A percentile compares a stretch with the other conserved stretches of the same genome.
Evolutionary conservation across 2,888 invertebrate genomes (phyloP).

Genomic region (Stegana nigrithorax): DNA sequence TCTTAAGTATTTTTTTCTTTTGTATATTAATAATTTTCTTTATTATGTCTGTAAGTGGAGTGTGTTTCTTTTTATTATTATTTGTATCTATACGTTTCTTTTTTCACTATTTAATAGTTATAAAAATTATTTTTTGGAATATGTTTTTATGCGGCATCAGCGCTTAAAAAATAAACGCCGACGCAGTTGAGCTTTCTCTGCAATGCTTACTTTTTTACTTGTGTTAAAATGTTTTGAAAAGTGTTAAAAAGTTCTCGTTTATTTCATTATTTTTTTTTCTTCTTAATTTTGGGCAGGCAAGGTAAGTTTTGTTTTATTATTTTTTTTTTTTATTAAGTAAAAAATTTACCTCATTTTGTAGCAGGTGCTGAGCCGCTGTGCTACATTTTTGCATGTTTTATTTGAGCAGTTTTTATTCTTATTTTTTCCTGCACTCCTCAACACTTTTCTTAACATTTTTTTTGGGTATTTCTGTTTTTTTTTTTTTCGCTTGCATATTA

Average conservation of each 20-base stretch:
- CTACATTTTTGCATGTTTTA: too few species aligned
- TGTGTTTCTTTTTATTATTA: conserved; percentile 19
- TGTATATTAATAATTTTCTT: conserved; percentile 30
- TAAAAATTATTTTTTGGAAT: conserved; percentile 13
- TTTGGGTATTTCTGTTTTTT: conserved; percentile 19
- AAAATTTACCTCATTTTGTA: background rate
- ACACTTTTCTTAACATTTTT: conserved; percentile 10
- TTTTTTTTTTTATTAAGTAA: conserved; percentile 16
- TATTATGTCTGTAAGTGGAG: conserved; percentile 22
- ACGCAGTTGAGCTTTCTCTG: background rate
- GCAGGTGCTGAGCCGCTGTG: too few species aligned
- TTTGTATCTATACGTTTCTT: conserved; percentile 22
- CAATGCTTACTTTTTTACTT: background rate
- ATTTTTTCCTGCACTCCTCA: conserved; percentile 1
- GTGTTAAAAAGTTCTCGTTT: conserved; percentile 12
- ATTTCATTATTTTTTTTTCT: conserved; percentile 20
- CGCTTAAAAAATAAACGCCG: background rate
- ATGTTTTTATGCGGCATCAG: background rate
- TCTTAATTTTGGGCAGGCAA: too few species aligned
- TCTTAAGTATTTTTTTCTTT: conserved; percentile 24
- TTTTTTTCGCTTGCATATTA: conserved; percentile 26
- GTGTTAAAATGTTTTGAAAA: background rate
- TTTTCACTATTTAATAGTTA: conserved; percentile 36
- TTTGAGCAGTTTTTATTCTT: too few species aligned
- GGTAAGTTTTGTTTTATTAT: too few species aligned